phyloP scores from a whole-genome alignment of 1,140 invertebrate species.

The Globodera rostochiensis region DNA sequence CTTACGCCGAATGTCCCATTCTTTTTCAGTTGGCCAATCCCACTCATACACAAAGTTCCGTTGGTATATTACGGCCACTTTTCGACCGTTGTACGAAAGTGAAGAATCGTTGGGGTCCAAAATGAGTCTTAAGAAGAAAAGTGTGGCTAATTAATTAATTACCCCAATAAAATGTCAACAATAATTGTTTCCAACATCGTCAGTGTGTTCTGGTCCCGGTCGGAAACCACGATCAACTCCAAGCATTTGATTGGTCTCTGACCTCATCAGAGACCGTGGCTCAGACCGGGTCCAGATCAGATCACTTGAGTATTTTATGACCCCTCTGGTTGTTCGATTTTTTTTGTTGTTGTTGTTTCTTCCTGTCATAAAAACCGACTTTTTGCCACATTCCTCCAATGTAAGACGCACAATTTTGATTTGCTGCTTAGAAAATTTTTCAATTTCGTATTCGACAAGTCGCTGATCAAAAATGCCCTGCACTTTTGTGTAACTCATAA shows the following conservation, averaged over 20 bases:
- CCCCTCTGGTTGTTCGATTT: too few species aligned
- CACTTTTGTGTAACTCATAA: slow-evolving; percentile 83
- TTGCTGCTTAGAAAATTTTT: slow-evolving; percentile 67
- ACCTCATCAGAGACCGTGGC: too few species aligned
- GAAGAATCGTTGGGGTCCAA: slow-evolving; percentile 33
- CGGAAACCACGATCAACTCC: too few species aligned
- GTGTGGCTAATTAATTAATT: too few species aligned
- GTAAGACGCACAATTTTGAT: slow-evolving; percentile 76
- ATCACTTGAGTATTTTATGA: too few species aligned
- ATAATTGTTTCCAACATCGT: too few species aligned
- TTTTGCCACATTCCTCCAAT: slow-evolving; percentile 70
- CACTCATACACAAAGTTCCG: slow-evolving; percentile 84
- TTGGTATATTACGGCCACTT: slow-evolving; percentile 88
- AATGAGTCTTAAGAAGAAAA: slow-evolving; percentile 40
- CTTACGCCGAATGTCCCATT: slow-evolving; percentile 81
- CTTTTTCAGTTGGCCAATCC: slow-evolving; percentile 68
- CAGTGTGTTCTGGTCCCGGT: too few species aligned
- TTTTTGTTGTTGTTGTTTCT: too few species aligned
- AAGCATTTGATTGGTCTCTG: too few species aligned
- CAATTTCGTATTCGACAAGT: slow-evolving; percentile 83
- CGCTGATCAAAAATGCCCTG: slow-evolving; percentile 75
- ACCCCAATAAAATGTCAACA: too few species aligned
- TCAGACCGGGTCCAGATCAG: too few species aligned
- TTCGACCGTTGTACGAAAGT: slow-evolving; percentile 71
- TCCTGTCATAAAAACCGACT: background rate